phyloP scores from a whole-genome alignment of 2,113 vertebrate genomes.

The Anolis carolinensis region DNA sequence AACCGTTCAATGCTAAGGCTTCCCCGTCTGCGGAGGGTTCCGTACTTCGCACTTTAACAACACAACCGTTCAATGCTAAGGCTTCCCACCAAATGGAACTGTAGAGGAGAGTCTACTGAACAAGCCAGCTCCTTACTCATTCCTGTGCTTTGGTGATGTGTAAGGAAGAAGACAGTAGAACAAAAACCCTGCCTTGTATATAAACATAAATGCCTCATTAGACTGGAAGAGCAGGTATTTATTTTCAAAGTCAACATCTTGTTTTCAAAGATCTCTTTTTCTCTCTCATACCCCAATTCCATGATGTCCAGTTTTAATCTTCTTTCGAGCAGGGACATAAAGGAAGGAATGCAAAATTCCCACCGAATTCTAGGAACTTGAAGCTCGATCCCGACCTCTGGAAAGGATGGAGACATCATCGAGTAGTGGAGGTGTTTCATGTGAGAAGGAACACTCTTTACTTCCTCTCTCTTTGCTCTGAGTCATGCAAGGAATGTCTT shows the following conservation, averaged over 20 bases:
- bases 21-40: too few species aligned
- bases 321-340: neutral
- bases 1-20: too few species aligned
- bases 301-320: neutral
- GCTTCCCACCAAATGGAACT: too few species aligned
- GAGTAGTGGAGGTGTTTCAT: neutral
- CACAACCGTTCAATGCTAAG: too few species aligned
- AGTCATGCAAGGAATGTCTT: conserved; percentile 36
- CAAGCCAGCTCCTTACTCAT: too few species aligned
- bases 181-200: neutral
- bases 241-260: neutral
- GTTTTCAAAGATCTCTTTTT: neutral
- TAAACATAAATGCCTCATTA: neutral
- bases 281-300: neutral
- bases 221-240: neutral
- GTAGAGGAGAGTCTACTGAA: too few species aligned
- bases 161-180: neutral
- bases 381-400: neutral
- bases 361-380: neutral
- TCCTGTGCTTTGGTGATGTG: neutral
- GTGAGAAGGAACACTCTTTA: neutral
- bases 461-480: conserved; percentile 29
- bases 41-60: too few species aligned
- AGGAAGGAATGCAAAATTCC: neutral
- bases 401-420: conserved; percentile 7